phyloP scores from a whole-genome alignment of 2,888 invertebrate species.

The Watsonalla binaria region DNA sequence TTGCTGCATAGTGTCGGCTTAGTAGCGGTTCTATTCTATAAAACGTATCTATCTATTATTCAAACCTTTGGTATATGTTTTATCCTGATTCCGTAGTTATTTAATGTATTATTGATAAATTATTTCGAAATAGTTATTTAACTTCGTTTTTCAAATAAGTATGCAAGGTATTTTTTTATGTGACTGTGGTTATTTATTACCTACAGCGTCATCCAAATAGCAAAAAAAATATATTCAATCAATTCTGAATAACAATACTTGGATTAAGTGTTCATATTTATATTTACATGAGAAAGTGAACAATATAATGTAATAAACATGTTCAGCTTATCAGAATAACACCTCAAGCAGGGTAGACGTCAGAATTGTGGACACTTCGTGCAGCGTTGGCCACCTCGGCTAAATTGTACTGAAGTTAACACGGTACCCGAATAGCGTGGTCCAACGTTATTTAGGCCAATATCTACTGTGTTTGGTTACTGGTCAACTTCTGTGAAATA shows the following conservation, averaged over 20 bases:
- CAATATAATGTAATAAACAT: background rate
- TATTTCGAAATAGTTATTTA: too few species aligned
- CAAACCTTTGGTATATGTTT: too few species aligned
- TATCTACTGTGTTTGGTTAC: background rate
- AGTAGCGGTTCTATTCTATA: conserved; percentile 9
- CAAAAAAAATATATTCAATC: too few species aligned
- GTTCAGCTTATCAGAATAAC: conserved; percentile 7
- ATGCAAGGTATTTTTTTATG: too few species aligned
- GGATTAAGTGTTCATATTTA: too few species aligned
- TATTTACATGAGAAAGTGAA: background rate
- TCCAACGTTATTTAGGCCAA: conserved; percentile 5
- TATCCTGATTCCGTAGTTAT: too few species aligned
- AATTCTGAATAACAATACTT: too few species aligned
- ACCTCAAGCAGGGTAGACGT: conserved; percentile 6
- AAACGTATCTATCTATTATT: background rate
- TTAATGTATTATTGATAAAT: too few species aligned
- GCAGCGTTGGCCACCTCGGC: conserved; percentile 18
- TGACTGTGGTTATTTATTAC: too few species aligned
- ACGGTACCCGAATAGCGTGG: conserved; percentile 14
- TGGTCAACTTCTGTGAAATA: background rate
- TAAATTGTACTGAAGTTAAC: conserved; percentile 27
- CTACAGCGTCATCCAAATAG: too few species aligned
- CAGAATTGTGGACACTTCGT: conserved; percentile 17
- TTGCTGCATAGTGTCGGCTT: conserved; percentile 12
- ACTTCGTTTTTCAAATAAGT: too few species aligned